Percentiles rank a stretch among this genome's conserved stretches.
Evolutionary conservation across 2,797 vertebrate species (phyloP).

Genomic region (Sebastes umbrosus): DNA sequence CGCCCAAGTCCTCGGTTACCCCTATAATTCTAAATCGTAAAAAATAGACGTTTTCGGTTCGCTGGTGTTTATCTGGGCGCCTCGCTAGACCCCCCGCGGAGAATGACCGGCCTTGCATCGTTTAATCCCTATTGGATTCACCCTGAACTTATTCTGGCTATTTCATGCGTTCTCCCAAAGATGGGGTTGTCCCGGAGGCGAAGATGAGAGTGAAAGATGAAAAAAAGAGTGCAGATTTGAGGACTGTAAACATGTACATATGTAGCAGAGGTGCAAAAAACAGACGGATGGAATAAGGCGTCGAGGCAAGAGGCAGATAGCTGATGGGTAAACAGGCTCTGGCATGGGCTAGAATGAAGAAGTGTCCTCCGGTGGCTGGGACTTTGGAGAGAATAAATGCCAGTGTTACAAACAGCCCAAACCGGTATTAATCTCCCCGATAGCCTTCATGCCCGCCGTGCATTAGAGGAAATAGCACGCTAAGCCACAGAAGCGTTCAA

Average conservation of each 20-base stretch:
- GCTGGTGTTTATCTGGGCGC: constrained; percentile 9
- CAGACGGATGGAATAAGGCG: constrained; percentile 8
- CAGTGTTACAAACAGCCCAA: constrained; percentile 77
- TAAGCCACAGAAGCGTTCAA: constrained; percentile 72
- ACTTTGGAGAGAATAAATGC: constrained; percentile 80
- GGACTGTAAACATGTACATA: constrained; percentile 10
- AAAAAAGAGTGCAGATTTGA: constrained; percentile 10
- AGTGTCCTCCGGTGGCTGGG: constrained; percentile 59
- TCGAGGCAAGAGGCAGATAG: constrained; percentile 30
- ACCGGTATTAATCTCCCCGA: constrained; percentile 78
- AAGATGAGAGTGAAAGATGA: constrained; percentile 20
- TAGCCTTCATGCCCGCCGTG: constrained; percentile 72
- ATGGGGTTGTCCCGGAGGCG: neutral
- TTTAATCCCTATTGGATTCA: constrained; percentile 47
- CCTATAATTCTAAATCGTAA: constrained; percentile 26
- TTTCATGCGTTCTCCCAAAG: constrained; percentile 12
- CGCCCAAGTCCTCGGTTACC: constrained; percentile 3
- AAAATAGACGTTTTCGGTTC: constrained; percentile 18
- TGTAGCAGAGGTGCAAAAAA: neutral
- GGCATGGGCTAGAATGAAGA: constrained; percentile 61
- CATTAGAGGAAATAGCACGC: constrained; percentile 79
- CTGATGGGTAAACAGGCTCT: constrained; percentile 53
- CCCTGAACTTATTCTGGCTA: neutral
- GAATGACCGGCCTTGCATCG: neutral
- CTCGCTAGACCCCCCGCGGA: neutral